These are phyloP conservation scores for Chiloscyllium plagiosum DNA, from an alignment of 2,113 vertebrate species.

Conservation along the genomic window DNA sequence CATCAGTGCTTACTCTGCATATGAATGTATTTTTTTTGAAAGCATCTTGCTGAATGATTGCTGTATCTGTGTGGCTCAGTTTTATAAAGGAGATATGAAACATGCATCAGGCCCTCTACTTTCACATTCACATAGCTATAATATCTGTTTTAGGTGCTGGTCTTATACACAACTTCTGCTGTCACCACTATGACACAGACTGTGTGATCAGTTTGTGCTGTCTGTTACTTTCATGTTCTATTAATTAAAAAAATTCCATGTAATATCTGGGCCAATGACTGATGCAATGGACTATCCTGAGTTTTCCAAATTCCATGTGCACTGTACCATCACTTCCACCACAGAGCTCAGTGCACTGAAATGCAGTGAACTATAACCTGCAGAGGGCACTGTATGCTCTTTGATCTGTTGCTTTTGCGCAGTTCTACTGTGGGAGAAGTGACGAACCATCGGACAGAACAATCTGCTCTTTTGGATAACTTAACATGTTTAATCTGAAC, in stretches of 20 bases:
- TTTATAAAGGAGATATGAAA: background rate
- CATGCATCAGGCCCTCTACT: background rate
- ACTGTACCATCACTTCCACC: background rate
- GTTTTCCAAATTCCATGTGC: background rate
- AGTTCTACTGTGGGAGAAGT: background rate
- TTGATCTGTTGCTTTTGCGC: background rate
- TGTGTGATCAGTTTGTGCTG: background rate
- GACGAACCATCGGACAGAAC: background rate
- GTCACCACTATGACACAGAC: background rate
- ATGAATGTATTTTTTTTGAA: background rate
- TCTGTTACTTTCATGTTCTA: background rate
- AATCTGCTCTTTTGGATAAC: background rate
- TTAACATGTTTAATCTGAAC: background rate
- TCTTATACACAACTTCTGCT: background rate
- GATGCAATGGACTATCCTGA: background rate
- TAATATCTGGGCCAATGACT: background rate
- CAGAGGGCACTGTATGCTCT: background rate
- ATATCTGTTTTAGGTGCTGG: background rate
- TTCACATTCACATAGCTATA: background rate
- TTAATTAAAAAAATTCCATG: background rate
- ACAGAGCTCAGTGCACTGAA: background rate
- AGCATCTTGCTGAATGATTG: background rate
- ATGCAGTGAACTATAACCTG: background rate
- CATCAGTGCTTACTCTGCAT: background rate
- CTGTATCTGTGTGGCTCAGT: background rate